phyloP scores from a whole-genome alignment of 2,888 invertebrate species.

The Leistus spinibarbis region DNA sequence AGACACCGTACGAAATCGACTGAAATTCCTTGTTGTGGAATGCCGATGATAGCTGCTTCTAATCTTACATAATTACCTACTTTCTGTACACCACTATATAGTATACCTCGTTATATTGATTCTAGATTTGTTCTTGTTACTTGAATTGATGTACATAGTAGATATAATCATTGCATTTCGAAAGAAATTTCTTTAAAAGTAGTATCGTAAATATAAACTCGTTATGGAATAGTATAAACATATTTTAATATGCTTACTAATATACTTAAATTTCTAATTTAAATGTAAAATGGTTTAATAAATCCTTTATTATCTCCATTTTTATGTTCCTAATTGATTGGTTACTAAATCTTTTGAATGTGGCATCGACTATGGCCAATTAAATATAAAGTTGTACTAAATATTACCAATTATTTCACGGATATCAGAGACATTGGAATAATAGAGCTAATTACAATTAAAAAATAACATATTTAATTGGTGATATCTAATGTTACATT shows the following conservation, averaged over 20 bases:
- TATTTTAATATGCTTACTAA: too few species aligned
- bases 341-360: neutral
- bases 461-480: neutral
- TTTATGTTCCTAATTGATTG: neutral
- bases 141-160: neutral
- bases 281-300: too few species aligned
- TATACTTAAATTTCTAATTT: too few species aligned
- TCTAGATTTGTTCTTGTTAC: neutral
- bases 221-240: too few species aligned
- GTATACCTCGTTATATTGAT: neutral
- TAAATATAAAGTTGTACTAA: neutral
- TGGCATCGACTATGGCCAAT: neutral
- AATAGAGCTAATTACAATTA: neutral
- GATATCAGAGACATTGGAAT: neutral
- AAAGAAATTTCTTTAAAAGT: too few species aligned
- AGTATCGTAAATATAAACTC: too few species aligned
- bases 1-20: slow-evolving; percentile 14
- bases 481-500: neutral
- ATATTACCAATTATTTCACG: neutral
- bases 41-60: slow-evolving; percentile 35
- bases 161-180: neutral
- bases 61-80: slow-evolving; percentile 38
- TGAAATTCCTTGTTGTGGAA: slow-evolving; percentile 25
- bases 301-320: too few species aligned
- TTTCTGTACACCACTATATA: slow-evolving; percentile 23